Conservation (phyloP, 2,113 vertebrate species). For the Stegastes partitus region DNA sequence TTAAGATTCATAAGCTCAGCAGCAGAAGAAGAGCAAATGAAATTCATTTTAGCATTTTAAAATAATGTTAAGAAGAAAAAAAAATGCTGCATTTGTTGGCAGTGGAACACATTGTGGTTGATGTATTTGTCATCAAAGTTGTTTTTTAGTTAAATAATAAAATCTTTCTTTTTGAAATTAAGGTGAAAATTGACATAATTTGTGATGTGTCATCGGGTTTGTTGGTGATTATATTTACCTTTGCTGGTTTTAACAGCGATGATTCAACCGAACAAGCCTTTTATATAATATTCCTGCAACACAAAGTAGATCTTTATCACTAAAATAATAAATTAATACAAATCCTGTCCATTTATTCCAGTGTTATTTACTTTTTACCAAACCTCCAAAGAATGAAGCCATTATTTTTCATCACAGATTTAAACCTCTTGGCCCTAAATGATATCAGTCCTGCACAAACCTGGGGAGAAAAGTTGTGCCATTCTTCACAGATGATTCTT, state of each 20-base stretch:
- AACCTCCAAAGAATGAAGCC: no score
- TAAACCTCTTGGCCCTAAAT: background rate
- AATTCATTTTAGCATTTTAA: conserved; percentile 30
- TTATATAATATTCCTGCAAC: background rate
- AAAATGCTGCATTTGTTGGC: background rate
- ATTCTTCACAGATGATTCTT: background rate
- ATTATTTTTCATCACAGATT: background rate
- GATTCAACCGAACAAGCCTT: background rate
- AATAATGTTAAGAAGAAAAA: conserved; percentile 1
- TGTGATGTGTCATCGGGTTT: background rate
- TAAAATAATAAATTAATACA: no score
- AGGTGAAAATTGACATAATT: background rate
- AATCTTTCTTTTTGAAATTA: background rate
- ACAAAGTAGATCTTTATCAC: no score
- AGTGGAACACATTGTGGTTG: background rate
- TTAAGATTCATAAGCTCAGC: conserved; percentile 21
- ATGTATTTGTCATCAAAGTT: background rate
- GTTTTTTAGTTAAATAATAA: background rate
- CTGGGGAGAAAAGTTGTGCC: background rate
- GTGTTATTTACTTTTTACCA: no score
- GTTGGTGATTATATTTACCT: background rate
- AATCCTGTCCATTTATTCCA: no score
- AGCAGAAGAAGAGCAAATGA: background rate
- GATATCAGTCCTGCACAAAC: background rate
- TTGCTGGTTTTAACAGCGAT: background rate